Evolutionary conservation across 2,888 invertebrate species (phyloP).

Genomic region (Lepidocyrtinus sp.): DNA sequence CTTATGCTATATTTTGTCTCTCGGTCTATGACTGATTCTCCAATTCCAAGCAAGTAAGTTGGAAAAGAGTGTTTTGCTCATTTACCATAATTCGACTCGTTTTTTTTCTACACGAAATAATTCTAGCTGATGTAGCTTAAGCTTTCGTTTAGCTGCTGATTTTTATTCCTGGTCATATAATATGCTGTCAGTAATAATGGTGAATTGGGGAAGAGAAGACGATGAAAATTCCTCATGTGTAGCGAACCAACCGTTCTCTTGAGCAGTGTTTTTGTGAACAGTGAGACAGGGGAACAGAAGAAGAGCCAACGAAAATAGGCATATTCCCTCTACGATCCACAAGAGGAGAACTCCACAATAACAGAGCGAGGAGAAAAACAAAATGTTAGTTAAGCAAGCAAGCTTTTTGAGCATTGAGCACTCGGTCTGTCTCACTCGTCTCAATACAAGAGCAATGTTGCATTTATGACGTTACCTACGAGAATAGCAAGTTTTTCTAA

Average conservation of each 20-base stretch:
- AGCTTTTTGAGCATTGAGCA: neutral
- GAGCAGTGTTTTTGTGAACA: neutral
- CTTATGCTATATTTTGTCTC: neutral
- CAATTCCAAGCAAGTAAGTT: neutral
- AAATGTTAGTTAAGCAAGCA: no score
- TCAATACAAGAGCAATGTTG: neutral
- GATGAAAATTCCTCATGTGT: neutral
- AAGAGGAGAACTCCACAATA: neutral
- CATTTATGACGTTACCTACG: neutral
- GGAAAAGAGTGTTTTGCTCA: constrained; percentile 19
- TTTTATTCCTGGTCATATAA: constrained; percentile 21
- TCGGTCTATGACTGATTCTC: neutral
- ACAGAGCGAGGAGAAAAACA: neutral
- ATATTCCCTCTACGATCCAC: neutral
- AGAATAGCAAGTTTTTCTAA: neutral
- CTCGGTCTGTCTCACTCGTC: neutral
- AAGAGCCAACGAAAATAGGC: neutral
- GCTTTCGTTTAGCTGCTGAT: constrained; percentile 19
- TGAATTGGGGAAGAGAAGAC: constrained; percentile 8
- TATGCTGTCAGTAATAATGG: neutral
- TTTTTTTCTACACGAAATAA: neutral
- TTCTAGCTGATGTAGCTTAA: constrained; percentile 5
- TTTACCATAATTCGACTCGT: constrained; percentile 49
- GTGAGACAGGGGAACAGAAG: neutral
- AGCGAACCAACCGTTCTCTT: neutral